Evolutionary conservation across 2,797 vertebrate species (phyloP).

Genomic region (Sebastes paucispinis): DNA sequence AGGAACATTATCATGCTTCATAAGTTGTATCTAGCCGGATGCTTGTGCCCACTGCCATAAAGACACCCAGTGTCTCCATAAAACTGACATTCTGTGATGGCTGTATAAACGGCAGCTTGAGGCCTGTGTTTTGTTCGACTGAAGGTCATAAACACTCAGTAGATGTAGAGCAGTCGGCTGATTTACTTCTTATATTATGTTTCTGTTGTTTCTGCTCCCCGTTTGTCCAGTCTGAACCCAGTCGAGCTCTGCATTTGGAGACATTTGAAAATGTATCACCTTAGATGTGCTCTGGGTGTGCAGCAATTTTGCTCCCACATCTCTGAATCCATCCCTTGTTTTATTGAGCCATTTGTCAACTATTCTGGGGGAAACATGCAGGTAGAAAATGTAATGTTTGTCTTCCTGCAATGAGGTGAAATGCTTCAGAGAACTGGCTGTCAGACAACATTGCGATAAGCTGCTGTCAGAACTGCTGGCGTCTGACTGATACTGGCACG

Average conservation of each 20-base stretch:
- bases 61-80: constrained; percentile 2
- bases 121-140: not conserved
- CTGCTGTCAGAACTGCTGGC: not conserved
- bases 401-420: not conserved
- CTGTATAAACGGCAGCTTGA: not conserved
- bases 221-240: not conserved
- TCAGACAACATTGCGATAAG: not conserved
- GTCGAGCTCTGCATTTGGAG: not conserved
- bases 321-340: not conserved
- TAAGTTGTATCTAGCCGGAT: not conserved
- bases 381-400: not conserved
- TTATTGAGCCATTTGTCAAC: not conserved
- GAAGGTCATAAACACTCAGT: not conserved
- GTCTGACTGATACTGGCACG: not conserved
- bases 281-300: not conserved
- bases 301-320: not conserved
- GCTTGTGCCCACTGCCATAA: constrained; percentile 1
- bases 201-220: not conserved
- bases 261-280: not conserved
- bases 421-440: not conserved
- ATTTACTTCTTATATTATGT: constrained; percentile 6
- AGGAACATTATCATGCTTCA: constrained; percentile 18
- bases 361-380: not conserved
- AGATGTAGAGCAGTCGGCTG: not conserved
- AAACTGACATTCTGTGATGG: not conserved